Evolutionary conservation across 2,113 vertebrate species (phyloP).

Genomic region (Pyrgilauda ruficollis): DNA sequence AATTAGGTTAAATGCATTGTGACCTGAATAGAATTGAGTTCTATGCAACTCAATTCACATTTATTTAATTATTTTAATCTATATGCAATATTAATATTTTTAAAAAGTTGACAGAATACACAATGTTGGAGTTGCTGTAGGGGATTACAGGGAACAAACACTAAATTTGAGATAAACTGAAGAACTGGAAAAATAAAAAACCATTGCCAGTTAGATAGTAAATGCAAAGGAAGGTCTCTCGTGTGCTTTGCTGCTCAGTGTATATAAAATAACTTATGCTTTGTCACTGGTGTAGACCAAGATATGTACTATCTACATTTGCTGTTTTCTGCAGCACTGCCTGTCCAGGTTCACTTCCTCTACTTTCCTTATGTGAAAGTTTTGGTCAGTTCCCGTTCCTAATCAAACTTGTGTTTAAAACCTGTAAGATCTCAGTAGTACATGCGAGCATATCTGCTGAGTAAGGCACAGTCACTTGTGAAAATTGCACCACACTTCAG

Average conservation of each 20-base stretch:
- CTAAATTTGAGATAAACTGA: neutral
- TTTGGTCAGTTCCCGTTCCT: neutral
- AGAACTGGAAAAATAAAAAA: neutral
- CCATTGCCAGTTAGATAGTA: neutral
- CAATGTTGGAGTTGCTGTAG: neutral
- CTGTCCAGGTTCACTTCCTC: neutral
- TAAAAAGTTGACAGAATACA: neutral
- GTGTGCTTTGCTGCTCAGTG: neutral
- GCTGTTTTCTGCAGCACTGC: neutral
- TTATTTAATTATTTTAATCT: neutral
- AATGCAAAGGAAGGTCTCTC: neutral
- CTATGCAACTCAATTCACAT: accelerated
- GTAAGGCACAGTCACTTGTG: neutral
- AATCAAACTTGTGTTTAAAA: neutral
- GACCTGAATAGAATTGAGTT: neutral
- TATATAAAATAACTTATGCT: neutral
- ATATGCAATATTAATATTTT: neutral
- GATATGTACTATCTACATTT: neutral
- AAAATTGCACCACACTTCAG: neutral
- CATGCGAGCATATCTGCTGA: neutral
- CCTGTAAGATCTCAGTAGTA: neutral
- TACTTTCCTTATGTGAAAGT: neutral
- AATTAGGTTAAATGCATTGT: neutral
- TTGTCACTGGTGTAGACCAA: neutral
- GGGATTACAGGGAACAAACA: neutral